These are phyloP conservation scores for Cosmopolites sordidus DNA, from an alignment of 2,888 invertebrate species.

Conservation along the genomic window DNA sequence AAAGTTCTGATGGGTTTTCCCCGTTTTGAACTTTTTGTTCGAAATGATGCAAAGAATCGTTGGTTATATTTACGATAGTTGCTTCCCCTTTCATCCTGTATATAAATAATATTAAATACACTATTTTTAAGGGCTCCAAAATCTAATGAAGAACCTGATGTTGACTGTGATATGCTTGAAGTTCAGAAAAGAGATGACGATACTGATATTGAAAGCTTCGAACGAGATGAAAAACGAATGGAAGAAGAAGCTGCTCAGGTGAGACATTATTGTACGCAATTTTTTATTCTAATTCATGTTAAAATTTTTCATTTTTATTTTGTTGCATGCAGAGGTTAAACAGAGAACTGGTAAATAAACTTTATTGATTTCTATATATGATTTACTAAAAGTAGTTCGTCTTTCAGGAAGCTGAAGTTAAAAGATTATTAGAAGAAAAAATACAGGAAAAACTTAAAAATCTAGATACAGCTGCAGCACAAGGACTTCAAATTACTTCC, in stretches of 20 bases:
- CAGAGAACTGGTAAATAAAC: conserved; percentile 43
- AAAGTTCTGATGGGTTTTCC: too few species aligned
- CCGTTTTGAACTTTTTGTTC: too few species aligned
- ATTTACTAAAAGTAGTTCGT: not conserved
- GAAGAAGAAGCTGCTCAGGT: conserved; percentile 51
- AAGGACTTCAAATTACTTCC: conserved; percentile 26
- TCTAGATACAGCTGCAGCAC: conserved; percentile 29
- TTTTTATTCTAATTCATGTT: not conserved
- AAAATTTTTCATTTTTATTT: conserved; percentile 5
- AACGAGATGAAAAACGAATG: conserved; percentile 52
- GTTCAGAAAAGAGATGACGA: conserved; percentile 43
- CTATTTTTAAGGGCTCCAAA: conserved; percentile 32
- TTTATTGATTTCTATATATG: not conserved
- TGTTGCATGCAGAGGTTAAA: conserved; percentile 42
- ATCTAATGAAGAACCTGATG: conserved; percentile 38
- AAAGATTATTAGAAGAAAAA: conserved; percentile 49
- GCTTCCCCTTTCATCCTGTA: too few species aligned
- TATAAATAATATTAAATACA: too few species aligned
- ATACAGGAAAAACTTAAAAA: conserved; percentile 46
- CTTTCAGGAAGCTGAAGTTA: conserved; percentile 51
- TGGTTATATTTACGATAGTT: too few species aligned
- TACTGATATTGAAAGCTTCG: conserved; percentile 52
- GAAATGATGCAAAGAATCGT: too few species aligned
- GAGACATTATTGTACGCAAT: conserved; percentile 22
- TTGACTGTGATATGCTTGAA: conserved; percentile 48